Evolutionary conservation across 2,113 vertebrate species (phyloP).

Genomic region (Eira barbara): DNA sequence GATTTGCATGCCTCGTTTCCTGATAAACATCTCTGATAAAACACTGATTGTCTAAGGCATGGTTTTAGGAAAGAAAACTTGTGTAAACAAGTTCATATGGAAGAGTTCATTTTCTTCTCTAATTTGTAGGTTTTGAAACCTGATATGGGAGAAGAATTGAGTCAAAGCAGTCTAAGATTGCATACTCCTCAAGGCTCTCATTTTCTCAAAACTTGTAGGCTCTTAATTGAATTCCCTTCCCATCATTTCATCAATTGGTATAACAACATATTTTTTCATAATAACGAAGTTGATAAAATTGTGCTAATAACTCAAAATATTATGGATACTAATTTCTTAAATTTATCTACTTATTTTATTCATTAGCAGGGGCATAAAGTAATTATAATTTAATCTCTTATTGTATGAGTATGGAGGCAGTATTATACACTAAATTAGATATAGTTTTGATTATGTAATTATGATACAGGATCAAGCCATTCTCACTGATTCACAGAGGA

Average conservation of each 20-base stretch:
- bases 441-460: background rate
- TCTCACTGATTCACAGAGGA: background rate
- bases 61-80: background rate
- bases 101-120: background rate
- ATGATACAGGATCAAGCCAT: background rate
- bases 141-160: background rate
- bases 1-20: background rate
- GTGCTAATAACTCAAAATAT: background rate
- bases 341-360: background rate
- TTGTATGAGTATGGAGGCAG: background rate
- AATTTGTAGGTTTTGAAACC: background rate
- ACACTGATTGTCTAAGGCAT: background rate
- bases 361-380: background rate
- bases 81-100: background rate
- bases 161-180: background rate
- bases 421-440: background rate
- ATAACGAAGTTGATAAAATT: background rate
- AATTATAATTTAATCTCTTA: background rate
- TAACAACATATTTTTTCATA: background rate
- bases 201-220: background rate
- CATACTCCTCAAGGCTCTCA: accelerated
- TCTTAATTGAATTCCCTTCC: background rate
- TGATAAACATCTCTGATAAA: background rate
- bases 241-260: background rate
- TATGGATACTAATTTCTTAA: background rate